Percentiles rank a stretch among this genome's conserved stretches.
phyloP scores from a whole-genome alignment of 2,113 vertebrate genomes.

The Danio rerio region GRCz12tu NC_133176.1:7147001-7147500 shows the following conservation, averaged over 20 bases:
- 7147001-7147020: not conserved
- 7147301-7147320: constrained; percentile 28
- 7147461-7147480: not conserved
- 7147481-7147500: constrained; percentile 27
- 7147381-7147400: constrained; percentile 40
- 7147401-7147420: constrained; percentile 34
- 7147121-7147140: not conserved
- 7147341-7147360: not conserved
- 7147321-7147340: not conserved
- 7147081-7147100: not conserved
- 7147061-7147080: not conserved
- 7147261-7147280: constrained; percentile 33
- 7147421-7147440: constrained; percentile 28
- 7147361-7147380: constrained; percentile 3
- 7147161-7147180: not conserved
- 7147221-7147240: not conserved
- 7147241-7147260: constrained; percentile 16
- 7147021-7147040: not conserved
- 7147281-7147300: constrained; percentile 45
- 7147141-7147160: not conserved
- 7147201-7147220: constrained; percentile 34
- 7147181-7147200: not conserved
- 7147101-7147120: not conserved
- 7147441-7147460: constrained; percentile 43
- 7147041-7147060: not conserved